Evolutionary conservation across 2,888 invertebrate genomes (phyloP).

Genomic region (Netelia virgata): DNA sequence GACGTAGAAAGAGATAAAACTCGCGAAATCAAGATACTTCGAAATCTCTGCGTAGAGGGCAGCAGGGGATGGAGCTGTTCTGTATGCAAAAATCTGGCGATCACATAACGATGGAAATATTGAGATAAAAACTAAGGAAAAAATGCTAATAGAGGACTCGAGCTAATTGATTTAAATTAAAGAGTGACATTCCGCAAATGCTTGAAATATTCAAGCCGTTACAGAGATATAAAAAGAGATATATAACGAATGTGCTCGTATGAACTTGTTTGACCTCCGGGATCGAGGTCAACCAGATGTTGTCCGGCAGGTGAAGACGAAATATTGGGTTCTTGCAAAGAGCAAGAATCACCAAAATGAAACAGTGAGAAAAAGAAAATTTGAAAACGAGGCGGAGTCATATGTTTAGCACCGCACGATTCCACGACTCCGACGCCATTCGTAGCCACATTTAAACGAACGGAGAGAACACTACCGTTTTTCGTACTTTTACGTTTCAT

Average conservation of each 20-base stretch:
- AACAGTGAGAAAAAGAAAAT: not conserved
- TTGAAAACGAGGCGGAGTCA: conserved; percentile 7
- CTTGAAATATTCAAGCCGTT: conserved; percentile 8
- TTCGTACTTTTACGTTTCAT: conserved; percentile 8
- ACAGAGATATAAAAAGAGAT: conserved; percentile 1
- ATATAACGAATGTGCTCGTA: not conserved
- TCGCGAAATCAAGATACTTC: conserved; percentile 10
- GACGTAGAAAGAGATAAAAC: not conserved
- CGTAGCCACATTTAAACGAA: conserved; percentile 29
- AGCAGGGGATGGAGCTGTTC: not conserved
- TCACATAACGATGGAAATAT: conserved; percentile 31
- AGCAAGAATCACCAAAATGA: conserved; percentile 15
- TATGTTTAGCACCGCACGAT: conserved; percentile 53
- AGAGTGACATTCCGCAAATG: not conserved
- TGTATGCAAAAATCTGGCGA: conserved; percentile 29
- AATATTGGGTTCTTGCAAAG: conserved; percentile 49
- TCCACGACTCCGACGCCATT: conserved; percentile 35
- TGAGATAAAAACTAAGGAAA: conserved; percentile 4
- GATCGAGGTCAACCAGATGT: conserved; percentile 67
- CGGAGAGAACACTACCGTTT: conserved; percentile 2
- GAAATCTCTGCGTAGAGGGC: conserved; percentile 1
- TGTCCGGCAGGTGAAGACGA: conserved; percentile 46
- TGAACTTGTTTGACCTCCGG: conserved; percentile 66
- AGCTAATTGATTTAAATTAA: not conserved
- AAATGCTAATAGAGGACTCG: not conserved